Evolutionary conservation across 2,888 invertebrate species (phyloP), one percentile per base, ranked within the genome.

Genomic region (Acleris laterana): DNA sequence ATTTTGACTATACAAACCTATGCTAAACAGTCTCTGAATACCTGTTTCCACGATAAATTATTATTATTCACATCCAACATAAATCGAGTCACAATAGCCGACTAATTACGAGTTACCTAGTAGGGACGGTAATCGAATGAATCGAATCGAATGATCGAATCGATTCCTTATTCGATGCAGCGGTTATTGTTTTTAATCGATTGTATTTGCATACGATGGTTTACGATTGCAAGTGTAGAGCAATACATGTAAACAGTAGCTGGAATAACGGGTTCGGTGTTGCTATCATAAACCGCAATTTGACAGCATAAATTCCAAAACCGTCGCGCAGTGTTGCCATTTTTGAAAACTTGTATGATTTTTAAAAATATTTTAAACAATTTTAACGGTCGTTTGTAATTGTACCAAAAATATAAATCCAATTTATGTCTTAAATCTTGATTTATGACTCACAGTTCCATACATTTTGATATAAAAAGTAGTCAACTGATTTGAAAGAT

Each of bases 51-150:
- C 49, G 42, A 64, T 64, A 64, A 64, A 64, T 64, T 60, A 64
- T 64, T 64, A 53, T 53, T 64, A 64, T 58, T 59, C 59, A 20
- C 49, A 64, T 53, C 20, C 53, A 44, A 22, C 65, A 65, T 65
- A 65, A 65, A 65, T 65, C 60, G 65, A 61, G 56, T 61, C 53
- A 65, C 65, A 65, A 65, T 65, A 61, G 56, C 60, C 60, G 65
- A 65, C 65, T 65, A 65, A 65, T 65, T 65, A 61, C 65, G 65
- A 65, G 65, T 61, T 65, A 65, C 65, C 65, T 65, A 65, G 65
- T 65, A 65, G 65, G 65, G 65, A 65, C 55, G 59, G 64, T 55
- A 64, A 64, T 64, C 64, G 64, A 64, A 64, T 55, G 59, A 53
- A 64, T 64, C 53, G 55, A 61, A 65, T 65, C 65, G 65, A 55